These are phyloP conservation scores for Ibidorhyncha struthersii DNA, from an alignment of 2,113 vertebrate genomes.

Conservation along the genomic window DNA sequence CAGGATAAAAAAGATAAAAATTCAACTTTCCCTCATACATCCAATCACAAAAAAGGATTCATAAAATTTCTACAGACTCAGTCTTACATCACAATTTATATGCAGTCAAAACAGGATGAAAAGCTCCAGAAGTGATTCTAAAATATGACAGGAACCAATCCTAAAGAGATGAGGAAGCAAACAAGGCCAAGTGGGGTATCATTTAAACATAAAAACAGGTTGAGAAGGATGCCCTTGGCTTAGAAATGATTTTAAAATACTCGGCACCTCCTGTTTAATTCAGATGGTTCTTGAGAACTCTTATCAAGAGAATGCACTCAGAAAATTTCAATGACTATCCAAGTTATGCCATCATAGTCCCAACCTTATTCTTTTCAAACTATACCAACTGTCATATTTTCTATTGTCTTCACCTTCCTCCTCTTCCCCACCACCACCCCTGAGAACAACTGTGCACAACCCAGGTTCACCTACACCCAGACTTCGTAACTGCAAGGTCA, in stretches of 20 bases:
- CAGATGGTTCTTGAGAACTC: background rate
- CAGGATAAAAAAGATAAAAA: background rate
- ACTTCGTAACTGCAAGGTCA: background rate
- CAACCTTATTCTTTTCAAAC: background rate
- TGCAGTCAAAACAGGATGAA: background rate
- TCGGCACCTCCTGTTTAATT: background rate
- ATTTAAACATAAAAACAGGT: background rate
- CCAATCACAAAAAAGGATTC: background rate
- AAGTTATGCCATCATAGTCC: background rate
- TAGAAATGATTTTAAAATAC: background rate
- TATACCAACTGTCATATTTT: background rate
- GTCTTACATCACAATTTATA: fast-evolving
- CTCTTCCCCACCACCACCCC: background rate
- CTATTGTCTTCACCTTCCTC: background rate
- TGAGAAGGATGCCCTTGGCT: background rate
- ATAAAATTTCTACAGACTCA: background rate
- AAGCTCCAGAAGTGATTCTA: background rate
- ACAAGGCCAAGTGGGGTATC: background rate
- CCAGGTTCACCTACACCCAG: background rate
- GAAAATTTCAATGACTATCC: background rate
- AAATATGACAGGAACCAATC: background rate
- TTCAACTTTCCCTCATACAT: background rate
- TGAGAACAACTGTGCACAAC: background rate
- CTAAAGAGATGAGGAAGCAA: background rate
- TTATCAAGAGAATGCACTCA: fast-evolving